A percentile compares a stretch with the other conserved stretches of the same genome.
phyloP scores from a whole-genome alignment of 2,113 vertebrate genomes.

The Theristicus caerulescens region DNA sequence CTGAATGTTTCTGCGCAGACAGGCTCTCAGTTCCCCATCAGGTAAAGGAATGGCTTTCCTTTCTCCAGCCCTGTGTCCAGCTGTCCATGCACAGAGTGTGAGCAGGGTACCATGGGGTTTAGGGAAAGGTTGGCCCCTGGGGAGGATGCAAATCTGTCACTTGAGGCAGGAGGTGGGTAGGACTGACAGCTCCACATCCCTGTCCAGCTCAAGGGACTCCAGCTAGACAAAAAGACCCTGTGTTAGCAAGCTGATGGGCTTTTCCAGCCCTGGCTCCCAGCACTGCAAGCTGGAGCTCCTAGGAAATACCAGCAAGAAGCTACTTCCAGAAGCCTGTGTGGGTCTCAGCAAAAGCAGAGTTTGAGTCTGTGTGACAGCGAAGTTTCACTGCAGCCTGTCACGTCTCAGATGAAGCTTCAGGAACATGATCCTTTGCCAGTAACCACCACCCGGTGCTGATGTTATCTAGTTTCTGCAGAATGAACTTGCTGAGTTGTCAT shows the following conservation, averaged over 20 bases:
- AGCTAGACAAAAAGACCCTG: background rate
- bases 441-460: constrained; percentile 70
- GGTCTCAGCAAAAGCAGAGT: background rate
- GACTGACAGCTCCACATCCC: background rate
- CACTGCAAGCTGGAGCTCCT: background rate
- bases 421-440: constrained; percentile 67
- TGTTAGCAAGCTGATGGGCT: background rate
- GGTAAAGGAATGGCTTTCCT: background rate
- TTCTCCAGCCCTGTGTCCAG: background rate
- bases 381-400: constrained; percentile 21
- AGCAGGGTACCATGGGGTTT: background rate
- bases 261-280: background rate
- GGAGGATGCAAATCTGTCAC: background rate
- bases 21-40: background rate
- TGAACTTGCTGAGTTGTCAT: constrained; percentile 64
- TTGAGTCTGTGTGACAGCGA: background rate
- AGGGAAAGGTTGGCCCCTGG: background rate
- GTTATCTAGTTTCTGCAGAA: constrained; percentile 80
- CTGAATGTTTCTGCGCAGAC: background rate
- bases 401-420: constrained; percentile 55
- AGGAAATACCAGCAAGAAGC: background rate
- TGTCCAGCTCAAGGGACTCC: background rate
- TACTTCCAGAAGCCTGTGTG: background rate
- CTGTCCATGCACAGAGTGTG: background rate
- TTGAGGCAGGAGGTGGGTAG: background rate